A percentile compares a stretch with the other conserved stretches of the same genome.
phyloP scores from a whole-genome alignment of 2,113 vertebrate genomes.

The Ctenomys sociabilis region DNA sequence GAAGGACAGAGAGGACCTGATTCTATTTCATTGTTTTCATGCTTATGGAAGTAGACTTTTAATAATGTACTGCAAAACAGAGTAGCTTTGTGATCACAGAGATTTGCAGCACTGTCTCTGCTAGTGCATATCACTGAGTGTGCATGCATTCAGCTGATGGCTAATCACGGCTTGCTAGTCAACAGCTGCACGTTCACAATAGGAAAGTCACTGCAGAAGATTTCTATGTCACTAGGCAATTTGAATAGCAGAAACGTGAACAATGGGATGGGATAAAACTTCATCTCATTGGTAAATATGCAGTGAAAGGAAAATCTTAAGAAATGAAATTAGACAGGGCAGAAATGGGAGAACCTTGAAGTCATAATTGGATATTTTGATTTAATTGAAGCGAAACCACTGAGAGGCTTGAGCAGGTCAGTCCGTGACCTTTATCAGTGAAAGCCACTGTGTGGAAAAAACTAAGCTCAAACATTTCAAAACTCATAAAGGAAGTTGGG shows the following conservation, averaged over 20 bases:
- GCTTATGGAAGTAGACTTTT: background rate
- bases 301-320: background rate
- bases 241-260: background rate
- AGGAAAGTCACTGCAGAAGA: background rate
- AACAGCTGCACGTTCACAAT: background rate
- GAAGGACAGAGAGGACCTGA: background rate
- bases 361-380: conserved; percentile 43
- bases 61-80: background rate
- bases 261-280: background rate
- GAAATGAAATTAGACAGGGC: conserved; percentile 22
- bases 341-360: background rate
- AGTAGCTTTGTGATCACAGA: background rate
- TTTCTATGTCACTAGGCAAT: background rate
- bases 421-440: conserved; percentile 41
- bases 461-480: conserved; percentile 56
- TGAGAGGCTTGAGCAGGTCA: conserved; percentile 7
- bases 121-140: too few species aligned
- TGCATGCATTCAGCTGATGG: background rate
- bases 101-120: background rate
- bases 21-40: background rate
- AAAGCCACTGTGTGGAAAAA: conserved; percentile 53
- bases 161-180: background rate
- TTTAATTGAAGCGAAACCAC: conserved; percentile 60
- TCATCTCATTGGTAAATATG: conserved; percentile 37
- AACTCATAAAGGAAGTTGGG: background rate